phyloP scores from a whole-genome alignment of 2,888 invertebrate species.

The Hofmannophila pseudospretella region DNA sequence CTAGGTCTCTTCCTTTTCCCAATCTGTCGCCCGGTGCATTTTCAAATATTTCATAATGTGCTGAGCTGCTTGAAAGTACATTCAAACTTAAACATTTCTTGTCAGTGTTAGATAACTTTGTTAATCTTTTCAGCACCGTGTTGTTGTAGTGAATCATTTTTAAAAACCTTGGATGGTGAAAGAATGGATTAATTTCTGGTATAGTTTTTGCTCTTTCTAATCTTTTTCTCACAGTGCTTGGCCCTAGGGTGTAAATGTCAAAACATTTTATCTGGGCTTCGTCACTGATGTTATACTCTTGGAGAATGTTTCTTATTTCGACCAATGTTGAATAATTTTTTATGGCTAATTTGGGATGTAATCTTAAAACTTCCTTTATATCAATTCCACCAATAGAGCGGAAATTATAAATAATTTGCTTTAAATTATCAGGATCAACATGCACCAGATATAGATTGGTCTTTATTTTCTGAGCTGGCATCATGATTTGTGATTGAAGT shows the following conservation, averaged over 20 bases:
- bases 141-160: constrained; percentile 65
- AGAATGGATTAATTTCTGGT: constrained; percentile 58
- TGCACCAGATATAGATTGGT: constrained; percentile 62
- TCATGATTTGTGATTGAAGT: constrained; percentile 49
- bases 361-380: constrained; percentile 60
- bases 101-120: constrained; percentile 46
- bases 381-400: constrained; percentile 59
- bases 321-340: constrained; percentile 44
- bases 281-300: constrained; percentile 50
- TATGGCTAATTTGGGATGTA: constrained; percentile 58
- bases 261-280: constrained; percentile 68
- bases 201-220: constrained; percentile 47
- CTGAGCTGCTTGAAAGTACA: constrained; percentile 57
- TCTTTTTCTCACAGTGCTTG: constrained; percentile 53
- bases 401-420: constrained; percentile 47
- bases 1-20: constrained; percentile 63
- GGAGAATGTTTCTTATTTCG: constrained; percentile 49
- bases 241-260: constrained; percentile 57
- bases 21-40: constrained; percentile 63
- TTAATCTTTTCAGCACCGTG: constrained; percentile 49
- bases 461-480: constrained; percentile 59
- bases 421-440: constrained; percentile 61
- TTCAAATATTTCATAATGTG: constrained; percentile 57
- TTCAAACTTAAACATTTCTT: constrained; percentile 67
- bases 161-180: constrained; percentile 62